Percentiles rank a stretch among this genome's conserved stretches.
These are phyloP conservation scores for Aphaenogaster ashmeadi DNA, from an alignment of 1,140 invertebrate genomes.

Conservation along the genomic window DNA sequence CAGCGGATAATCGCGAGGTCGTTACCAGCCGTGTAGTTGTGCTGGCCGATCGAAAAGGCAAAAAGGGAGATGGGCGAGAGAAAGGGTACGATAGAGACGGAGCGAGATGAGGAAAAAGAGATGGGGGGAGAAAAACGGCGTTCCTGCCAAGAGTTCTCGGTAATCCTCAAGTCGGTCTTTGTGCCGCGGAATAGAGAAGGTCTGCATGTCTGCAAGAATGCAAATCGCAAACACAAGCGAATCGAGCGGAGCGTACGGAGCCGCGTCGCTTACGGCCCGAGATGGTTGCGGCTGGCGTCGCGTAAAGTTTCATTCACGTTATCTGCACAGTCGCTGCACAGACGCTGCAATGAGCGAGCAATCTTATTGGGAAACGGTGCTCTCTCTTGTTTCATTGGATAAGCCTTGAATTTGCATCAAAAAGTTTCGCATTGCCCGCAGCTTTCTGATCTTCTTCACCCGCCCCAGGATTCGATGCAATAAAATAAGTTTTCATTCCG, in stretches of 20 bases:
- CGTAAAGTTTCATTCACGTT: slow-evolving; percentile 35
- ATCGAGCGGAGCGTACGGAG: slow-evolving; percentile 36
- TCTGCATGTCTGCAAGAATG: slow-evolving; percentile 70
- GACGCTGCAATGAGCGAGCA: too few species aligned
- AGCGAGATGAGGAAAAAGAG: slow-evolving; percentile 13
- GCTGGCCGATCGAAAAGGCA: slow-evolving; percentile 65
- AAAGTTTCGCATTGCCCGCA: neutral
- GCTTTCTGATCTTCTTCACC: neutral
- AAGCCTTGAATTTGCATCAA: neutral
- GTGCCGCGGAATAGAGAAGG: slow-evolving; percentile 72
- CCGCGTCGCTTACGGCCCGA: slow-evolving; percentile 18
- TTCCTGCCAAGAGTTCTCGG: slow-evolving; percentile 76
- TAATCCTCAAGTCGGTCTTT: slow-evolving; percentile 76
- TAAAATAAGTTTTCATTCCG: neutral
- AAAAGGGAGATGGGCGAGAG: slow-evolving; percentile 60
- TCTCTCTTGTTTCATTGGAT: neutral
- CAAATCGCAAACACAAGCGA: slow-evolving; percentile 70
- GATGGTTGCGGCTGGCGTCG: slow-evolving; percentile 1
- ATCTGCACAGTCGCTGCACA: neutral
- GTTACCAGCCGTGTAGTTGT: slow-evolving; percentile 50
- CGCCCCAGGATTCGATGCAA: neutral
- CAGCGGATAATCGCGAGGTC: slow-evolving; percentile 69
- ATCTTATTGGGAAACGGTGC: neutral
- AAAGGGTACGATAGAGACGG: neutral
- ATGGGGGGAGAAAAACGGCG: slow-evolving; percentile 65